Evolutionary conservation across 2,888 invertebrate species (phyloP), one percentile per base, ranked within the genome.

Genomic region (Thymelicus acteon): DNA sequence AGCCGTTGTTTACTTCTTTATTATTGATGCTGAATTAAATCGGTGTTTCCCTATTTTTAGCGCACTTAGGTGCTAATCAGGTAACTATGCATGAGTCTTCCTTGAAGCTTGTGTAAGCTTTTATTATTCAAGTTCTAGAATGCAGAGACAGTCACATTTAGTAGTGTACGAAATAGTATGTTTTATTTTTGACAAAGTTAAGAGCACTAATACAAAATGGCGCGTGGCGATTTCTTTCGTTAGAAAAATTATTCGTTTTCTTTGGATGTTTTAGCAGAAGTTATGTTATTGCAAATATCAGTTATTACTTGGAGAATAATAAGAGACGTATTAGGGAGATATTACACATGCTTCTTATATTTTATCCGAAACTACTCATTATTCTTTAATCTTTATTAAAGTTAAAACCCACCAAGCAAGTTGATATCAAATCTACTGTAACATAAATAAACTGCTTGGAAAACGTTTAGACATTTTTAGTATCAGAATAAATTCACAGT

Each of bases 11-110:
- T 54, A 24, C 24, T 54, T 40, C 24, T 12, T 70, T n/a, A 40
- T 64, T 63, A 52, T 49, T 49, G 60, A 70, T 49, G 58, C 49
- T 70, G 49, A 64, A 70, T 65, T 71, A 71, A 65, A 71, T 60
- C 44, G 52, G 47, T 71, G 80, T 92, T 92, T 91, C 87, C 90
- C 85, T 81, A 87, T 87, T 91, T 91, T 88, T 93, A 93, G 92
- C 93, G 91, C 92, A 92, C 92, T 90, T 89, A 87, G 81, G 88
- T 92, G 92, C 92, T 83, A 80, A 80, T 74, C 90, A 93, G 93
- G 93, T 93, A 93, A 93, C 88, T 92, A 91, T 90, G 71, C 75
- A 81, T 81, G 77, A 81, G 82, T 81, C 66, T 77, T 76, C 74
- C 75, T 79, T 78, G 76, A 76, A 74, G 75, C 73, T 76, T 75